These are phyloP conservation scores for Ormyrus labotus DNA, from an alignment of 2,888 invertebrate genomes.

Conservation along the genomic window DNA sequence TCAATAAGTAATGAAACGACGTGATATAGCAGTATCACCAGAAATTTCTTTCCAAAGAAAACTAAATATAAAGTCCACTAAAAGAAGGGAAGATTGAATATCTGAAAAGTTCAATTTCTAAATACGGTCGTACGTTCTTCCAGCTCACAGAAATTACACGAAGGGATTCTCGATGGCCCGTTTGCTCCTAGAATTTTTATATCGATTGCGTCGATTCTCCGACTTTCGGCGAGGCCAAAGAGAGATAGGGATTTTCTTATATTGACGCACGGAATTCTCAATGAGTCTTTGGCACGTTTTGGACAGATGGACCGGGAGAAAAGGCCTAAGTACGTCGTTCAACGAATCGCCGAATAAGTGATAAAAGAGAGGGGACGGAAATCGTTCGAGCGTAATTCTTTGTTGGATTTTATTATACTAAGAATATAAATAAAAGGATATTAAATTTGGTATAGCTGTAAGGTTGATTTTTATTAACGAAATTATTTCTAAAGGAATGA, in stretches of 20 bases:
- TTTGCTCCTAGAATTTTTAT: constrained; percentile 46
- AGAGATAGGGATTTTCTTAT: constrained; percentile 27
- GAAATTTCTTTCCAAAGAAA: neutral
- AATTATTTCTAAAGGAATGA: too few relatives aligned
- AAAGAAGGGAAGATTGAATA: constrained; percentile 2
- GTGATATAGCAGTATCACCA: too few relatives aligned
- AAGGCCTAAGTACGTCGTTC: constrained; percentile 19
- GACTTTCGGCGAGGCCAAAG: constrained; percentile 8
- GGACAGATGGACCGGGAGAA: constrained; percentile 7
- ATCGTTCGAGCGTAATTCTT: neutral
- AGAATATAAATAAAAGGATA: too few relatives aligned
- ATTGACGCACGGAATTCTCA: constrained; percentile 52
- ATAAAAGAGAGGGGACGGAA: constrained; percentile 10
- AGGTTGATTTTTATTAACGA: too few relatives aligned
- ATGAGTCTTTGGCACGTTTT: constrained; percentile 44
- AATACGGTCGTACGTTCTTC: constrained; percentile 18
- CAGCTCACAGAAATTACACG: constrained; percentile 39
- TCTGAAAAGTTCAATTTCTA: constrained; percentile 26
- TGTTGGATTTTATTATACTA: neutral
- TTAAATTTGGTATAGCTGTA: too few relatives aligned
- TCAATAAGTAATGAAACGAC: too few relatives aligned
- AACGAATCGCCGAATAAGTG: constrained; percentile 47
- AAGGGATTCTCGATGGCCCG: constrained; percentile 42
- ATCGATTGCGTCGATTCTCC: constrained; percentile 42
- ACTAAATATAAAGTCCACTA: constrained; percentile 1